Conservation (phyloP, 2,888 invertebrate genomes). For the Drosophila mayaguana region DNA sequence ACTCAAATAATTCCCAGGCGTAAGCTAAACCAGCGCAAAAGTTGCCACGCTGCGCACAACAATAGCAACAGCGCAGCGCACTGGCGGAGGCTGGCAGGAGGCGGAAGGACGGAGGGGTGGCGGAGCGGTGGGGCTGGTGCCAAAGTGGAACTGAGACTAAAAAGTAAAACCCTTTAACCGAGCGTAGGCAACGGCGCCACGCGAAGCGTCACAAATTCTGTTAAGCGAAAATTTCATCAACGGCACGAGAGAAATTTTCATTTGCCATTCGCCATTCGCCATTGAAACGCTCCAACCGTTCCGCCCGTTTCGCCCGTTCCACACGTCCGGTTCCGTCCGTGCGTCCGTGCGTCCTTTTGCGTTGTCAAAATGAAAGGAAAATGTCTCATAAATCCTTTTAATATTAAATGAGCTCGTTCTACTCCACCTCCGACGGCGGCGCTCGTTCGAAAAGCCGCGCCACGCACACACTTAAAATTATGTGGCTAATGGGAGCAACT, state of each 20-base stretch:
- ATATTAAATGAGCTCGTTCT: slow-evolving; percentile 78
- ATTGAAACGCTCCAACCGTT: slow-evolving; percentile 53
- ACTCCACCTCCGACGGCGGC: neutral
- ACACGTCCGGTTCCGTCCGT: slow-evolving; percentile 36
- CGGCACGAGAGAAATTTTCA: slow-evolving; percentile 68
- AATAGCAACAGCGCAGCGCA: slow-evolving; percentile 48
- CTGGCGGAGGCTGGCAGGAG: neutral
- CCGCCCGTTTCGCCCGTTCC: neutral
- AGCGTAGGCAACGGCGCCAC: slow-evolving; percentile 60
- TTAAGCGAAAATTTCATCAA: slow-evolving; percentile 82
- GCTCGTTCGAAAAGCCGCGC: slow-evolving; percentile 43
- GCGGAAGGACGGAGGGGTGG: neutral
- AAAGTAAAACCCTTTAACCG: slow-evolving; percentile 78
- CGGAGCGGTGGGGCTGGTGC: neutral
- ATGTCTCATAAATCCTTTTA: slow-evolving; percentile 84
- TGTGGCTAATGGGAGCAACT: slow-evolving; percentile 81
- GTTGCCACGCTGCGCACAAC: slow-evolving; percentile 73
- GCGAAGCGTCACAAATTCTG: slow-evolving; percentile 79
- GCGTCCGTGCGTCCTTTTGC: slow-evolving; percentile 54
- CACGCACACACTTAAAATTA: slow-evolving; percentile 79
- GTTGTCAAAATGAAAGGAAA: slow-evolving; percentile 83
- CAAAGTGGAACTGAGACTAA: slow-evolving; percentile 65
- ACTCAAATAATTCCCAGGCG: slow-evolving; percentile 81
- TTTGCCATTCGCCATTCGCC: slow-evolving; percentile 63
- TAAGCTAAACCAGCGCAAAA: slow-evolving; percentile 79